Evolutionary conservation across 2,113 vertebrate species (phyloP).

Genomic region (Lamprotornis superbus): DNA sequence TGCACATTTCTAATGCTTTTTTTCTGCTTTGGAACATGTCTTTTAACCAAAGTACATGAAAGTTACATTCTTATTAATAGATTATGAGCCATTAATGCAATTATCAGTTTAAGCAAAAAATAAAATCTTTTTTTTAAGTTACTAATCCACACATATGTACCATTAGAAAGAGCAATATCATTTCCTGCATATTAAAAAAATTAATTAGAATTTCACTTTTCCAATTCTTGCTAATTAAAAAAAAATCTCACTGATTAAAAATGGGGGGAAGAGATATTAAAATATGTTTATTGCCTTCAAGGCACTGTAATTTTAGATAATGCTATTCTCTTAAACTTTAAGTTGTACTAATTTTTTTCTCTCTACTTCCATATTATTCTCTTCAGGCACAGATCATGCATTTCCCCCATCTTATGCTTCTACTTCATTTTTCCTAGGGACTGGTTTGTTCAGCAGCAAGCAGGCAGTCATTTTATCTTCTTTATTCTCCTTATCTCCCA

Average conservation of each 20-base stretch:
- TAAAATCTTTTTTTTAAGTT: background rate
- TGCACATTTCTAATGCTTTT: background rate
- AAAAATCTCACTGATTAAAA: background rate
- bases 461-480: slow-evolving; percentile 1
- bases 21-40: background rate
- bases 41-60: background rate
- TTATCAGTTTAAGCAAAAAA: background rate
- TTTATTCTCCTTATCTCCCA: background rate
- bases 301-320: background rate
- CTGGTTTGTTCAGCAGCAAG: background rate
- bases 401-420: background rate
- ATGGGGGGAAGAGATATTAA: background rate
- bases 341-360: background rate
- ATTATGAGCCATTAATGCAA: background rate
- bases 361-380: background rate
- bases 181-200: background rate
- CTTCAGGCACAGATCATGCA: background rate
- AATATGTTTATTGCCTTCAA: background rate
- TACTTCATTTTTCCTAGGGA: background rate
- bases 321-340: background rate
- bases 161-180: background rate
- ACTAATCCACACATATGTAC: background rate
- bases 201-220: background rate
- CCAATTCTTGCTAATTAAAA: background rate
- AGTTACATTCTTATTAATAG: background rate